A percentile compares a stretch with the other conserved stretches of the same genome.
These are phyloP conservation scores for Poecilia latipinna DNA, from an alignment of 2,113 vertebrate species.

Conservation along the genomic window DNA sequence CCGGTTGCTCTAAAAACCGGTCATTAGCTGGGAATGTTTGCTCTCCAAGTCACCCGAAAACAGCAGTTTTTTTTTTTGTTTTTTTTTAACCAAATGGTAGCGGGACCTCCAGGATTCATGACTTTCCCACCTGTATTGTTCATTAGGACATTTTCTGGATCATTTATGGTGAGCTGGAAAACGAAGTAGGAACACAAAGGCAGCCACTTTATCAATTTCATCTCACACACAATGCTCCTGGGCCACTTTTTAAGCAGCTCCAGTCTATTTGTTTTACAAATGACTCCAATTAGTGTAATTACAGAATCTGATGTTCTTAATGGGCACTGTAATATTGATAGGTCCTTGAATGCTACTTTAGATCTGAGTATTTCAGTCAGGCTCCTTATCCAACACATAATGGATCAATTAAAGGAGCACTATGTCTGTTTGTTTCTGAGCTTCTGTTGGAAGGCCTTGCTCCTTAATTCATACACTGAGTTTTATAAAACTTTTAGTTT, in stretches of 20 bases:
- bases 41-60: constrained; percentile 24
- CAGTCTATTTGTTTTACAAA: constrained; percentile 71
- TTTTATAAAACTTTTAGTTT: too few species aligned
- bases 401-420: constrained; percentile 32
- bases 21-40: constrained; percentile 68
- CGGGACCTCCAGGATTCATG: constrained; percentile 29
- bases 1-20: constrained; percentile 24
- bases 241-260: constrained; percentile 19
- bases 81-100: background rate
- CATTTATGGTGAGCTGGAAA: constrained; percentile 63
- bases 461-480: background rate
- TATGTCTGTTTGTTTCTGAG: background rate
- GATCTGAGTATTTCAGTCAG: constrained; percentile 4
- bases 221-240: constrained; percentile 52
- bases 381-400: constrained; percentile 22
- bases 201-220: constrained; percentile 57
- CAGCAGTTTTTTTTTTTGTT: background rate
- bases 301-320: constrained; percentile 61
- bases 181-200: constrained; percentile 39
- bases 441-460: constrained; percentile 26
- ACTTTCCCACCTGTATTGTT: constrained; percentile 47
- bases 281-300: constrained; percentile 65
- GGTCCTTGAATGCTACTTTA: constrained; percentile 28
- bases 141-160: constrained; percentile 47
- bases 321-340: constrained; percentile 27